A percentile compares a stretch with the other conserved stretches of the same genome.
phyloP scores from a whole-genome alignment of 2,113 vertebrate genomes.

The Sarotherodon lohbergeri region DNA sequence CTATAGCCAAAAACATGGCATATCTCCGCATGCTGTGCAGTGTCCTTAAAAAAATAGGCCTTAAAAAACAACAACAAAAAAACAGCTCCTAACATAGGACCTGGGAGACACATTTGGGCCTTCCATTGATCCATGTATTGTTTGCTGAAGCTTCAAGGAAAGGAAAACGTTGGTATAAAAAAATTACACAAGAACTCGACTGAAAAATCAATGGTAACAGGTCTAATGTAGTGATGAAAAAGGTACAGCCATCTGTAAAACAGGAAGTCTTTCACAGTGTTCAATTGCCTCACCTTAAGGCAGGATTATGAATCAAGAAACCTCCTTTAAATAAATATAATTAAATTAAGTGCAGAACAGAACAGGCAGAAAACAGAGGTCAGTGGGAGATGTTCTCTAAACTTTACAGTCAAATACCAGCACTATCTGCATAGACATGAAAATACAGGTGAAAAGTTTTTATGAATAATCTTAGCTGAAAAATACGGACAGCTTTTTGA shows the following conservation, averaged over 20 bases:
- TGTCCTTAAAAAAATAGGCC: neutral
- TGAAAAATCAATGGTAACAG: neutral
- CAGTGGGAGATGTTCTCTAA: neutral
- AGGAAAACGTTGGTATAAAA: neutral
- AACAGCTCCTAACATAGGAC: neutral
- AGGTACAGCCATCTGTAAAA: too few species aligned
- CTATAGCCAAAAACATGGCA: neutral
- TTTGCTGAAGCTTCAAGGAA: neutral
- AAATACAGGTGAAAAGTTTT: neutral
- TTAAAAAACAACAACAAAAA: neutral
- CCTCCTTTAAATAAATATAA: neutral
- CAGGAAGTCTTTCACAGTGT: neutral
- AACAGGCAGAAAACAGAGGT: neutral
- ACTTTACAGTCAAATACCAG: neutral
- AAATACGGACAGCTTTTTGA: neutral
- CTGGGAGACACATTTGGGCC: neutral
- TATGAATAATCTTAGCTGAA: neutral
- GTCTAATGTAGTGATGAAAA: too few species aligned
- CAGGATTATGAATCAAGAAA: neutral
- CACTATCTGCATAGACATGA: neutral
- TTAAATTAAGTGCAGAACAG: neutral
- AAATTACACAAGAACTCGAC: neutral
- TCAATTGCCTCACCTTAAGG: neutral
- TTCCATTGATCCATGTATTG: neutral
- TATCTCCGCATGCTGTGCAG: neutral